Percentiles rank a stretch among this genome's conserved stretches.
Conservation (phyloP, 2,113 vertebrate species). For the Heliornis fulica region DNA sequence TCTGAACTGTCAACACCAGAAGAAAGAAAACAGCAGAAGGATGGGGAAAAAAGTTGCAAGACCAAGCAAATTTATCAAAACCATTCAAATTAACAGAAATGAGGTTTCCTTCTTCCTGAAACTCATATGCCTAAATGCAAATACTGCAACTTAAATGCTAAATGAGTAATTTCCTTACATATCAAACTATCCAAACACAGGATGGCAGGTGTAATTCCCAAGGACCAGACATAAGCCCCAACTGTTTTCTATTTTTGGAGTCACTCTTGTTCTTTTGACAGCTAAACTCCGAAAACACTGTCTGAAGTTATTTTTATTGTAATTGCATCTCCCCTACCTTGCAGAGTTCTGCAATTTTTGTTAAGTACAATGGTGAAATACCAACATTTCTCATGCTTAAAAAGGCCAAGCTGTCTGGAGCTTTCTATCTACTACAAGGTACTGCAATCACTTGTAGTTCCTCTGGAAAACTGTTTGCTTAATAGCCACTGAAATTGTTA, state of each 20-base stretch:
- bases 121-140: background rate
- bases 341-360: background rate
- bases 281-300: background rate
- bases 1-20: background rate
- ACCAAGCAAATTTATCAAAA: background rate
- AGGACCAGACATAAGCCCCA: background rate
- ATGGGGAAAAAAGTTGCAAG: background rate
- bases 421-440: background rate
- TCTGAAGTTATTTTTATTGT: background rate
- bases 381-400: background rate
- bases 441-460: rapidly evolving
- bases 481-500: background rate
- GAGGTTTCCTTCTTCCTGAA: background rate
- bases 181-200: background rate
- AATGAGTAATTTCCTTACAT: background rate
- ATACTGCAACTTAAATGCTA: background rate
- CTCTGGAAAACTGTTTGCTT: background rate
- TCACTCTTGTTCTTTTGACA: background rate
- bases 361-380: background rate
- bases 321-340: background rate
- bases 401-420: background rate
- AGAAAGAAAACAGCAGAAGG: background rate
- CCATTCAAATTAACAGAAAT: background rate
- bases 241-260: background rate
- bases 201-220: background rate